These are phyloP conservation scores for Spodoptera littoralis DNA, from an alignment of 2,888 invertebrate genomes.

Conservation along the genomic window DNA sequence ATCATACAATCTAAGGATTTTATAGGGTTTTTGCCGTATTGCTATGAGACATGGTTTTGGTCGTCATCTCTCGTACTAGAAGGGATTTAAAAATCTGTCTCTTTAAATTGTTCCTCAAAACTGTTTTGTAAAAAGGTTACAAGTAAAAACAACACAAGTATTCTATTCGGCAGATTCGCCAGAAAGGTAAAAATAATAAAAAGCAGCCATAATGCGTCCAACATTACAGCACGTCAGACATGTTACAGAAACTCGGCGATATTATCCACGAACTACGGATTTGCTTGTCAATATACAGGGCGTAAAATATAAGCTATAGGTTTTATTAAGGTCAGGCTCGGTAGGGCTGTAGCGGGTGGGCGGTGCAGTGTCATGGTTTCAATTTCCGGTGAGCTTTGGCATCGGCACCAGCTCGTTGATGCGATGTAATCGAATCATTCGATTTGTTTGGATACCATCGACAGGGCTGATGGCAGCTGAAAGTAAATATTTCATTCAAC, in stretches of 20 bases:
- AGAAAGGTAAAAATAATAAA: slow-evolving; percentile 28
- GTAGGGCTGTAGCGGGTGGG: slow-evolving; percentile 27
- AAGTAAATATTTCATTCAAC: slow-evolving; percentile 6
- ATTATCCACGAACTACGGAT: slow-evolving; percentile 37
- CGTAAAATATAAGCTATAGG: slow-evolving; percentile 38
- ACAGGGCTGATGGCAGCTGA: slow-evolving; percentile 7
- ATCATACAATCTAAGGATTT: no score
- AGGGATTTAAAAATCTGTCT: no score
- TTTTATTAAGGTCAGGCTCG: slow-evolving; percentile 50
- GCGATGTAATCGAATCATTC: slow-evolving; percentile 51
- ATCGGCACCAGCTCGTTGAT: slow-evolving; percentile 43
- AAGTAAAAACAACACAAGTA: slow-evolving; percentile 9
- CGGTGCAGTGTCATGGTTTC: slow-evolving; percentile 71
- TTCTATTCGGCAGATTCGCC: slow-evolving; percentile 5
- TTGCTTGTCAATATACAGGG: slow-evolving; percentile 46
- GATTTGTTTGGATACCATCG: slow-evolving; percentile 48
- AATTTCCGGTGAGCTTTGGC: slow-evolving; percentile 68
- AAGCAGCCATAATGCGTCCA: slow-evolving; percentile 29
- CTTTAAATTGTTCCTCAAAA: no score
- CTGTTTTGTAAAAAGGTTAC: no score
- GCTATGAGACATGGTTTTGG: no score
- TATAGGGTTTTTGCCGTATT: no score
- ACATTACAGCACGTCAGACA: slow-evolving; percentile 26
- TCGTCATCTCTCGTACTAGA: no score
- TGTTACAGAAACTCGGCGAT: slow-evolving; percentile 24